Conservation (phyloP, 2,888 invertebrate genomes). For the Agrotis clavis region DNA sequence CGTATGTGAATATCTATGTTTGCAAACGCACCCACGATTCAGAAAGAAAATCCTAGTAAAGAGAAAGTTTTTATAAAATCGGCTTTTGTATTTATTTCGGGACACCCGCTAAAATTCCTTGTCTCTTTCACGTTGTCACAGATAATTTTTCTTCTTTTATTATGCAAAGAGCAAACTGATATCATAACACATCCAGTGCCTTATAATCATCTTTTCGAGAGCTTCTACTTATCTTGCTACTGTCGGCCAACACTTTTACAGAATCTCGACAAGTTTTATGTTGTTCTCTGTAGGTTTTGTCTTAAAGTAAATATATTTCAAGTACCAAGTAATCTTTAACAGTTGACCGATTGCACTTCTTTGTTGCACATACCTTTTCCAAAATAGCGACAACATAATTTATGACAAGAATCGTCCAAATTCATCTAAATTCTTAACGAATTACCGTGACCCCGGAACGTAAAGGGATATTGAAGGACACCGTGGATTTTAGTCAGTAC, state of each 20-base stretch:
- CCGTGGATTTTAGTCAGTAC: no score
- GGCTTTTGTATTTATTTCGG: no score
- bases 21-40: no score
- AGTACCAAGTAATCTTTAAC: neutral
- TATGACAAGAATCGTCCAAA: no score
- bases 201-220: conserved; percentile 7
- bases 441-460: no score
- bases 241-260: conserved; percentile 51
- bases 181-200: conserved; percentile 24
- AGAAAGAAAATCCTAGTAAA: no score
- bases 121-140: neutral
- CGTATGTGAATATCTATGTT: no score
- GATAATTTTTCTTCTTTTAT: no score
- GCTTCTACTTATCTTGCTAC: conserved; percentile 49
- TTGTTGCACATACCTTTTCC: neutral
- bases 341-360: neutral
- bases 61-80: no score
- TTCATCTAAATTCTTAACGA: neutral
- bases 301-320: conserved; percentile 19
- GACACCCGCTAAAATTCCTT: no score
- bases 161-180: no score
- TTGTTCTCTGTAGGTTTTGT: conserved; percentile 33
- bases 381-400: neutral
- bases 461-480: no score
- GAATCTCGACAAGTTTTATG: conserved; percentile 47